Evolutionary conservation across 2,113 vertebrate species (phyloP), one percentile per base, ranked within the genome.

Genomic region (Paratilapia polleni): DNA sequence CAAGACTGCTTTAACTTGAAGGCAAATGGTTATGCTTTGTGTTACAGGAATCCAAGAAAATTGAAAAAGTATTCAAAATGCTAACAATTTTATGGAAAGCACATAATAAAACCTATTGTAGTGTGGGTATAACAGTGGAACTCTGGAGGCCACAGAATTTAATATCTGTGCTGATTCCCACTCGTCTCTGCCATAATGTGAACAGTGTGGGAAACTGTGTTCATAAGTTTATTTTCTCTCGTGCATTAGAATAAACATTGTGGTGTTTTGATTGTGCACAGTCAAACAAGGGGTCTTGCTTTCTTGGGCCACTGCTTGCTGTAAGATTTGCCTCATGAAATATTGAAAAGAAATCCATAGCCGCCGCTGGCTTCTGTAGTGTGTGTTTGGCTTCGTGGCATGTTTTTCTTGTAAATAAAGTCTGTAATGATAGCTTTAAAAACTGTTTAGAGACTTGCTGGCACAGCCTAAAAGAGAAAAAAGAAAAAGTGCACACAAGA

Each of bases 361-460:
- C 77, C 49, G 76, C 66, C 31, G 80, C 75, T 82, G 85, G 81
- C 87, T 87, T 81, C 81, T 87, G 59, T 84, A 82, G 80, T 57
- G 75, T 81, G 80, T 77, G 26, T 88, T 91, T 90, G 86, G 87
- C 89, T 87, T 80, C 6, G 3, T 76, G 52, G 78, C 47, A 73
- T 92, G 86, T 93, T 92, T 92, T 92, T 73, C 85, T 84, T 89
- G 87, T 91, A 91, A 91, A 89, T 90, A 91, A 90, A 90, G 83
- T 88, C 75, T 28, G 85, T 92, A 91, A 89, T 93, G 89, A 91
- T 84, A 84, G 91, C 82, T 93, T 87, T 93, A 89, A 91, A 91
- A 89, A 90, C 66, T 83, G 88, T 91, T 92, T 81, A 91, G 83
- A 91, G 90, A 91, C 58, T 83, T 75, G 26, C 84, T 92, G 92